Base-by-base conservation (phyloP, 2,797 vertebrate genomes). In the Lemur catta region DNA sequence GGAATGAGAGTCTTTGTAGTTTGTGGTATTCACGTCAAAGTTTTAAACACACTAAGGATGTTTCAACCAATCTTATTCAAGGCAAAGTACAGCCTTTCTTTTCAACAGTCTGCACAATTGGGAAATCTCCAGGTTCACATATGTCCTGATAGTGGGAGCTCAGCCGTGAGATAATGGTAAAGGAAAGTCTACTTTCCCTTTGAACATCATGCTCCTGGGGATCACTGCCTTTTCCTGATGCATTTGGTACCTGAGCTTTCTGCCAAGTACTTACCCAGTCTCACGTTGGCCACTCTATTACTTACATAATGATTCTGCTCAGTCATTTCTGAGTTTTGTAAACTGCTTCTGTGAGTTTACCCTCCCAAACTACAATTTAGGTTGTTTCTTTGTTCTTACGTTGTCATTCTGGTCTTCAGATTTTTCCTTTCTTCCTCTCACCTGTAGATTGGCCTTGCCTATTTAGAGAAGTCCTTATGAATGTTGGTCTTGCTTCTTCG, bases 271-370 rank as follows among this genome's bases (percentile, higher is more conserved):
- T 84, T 84, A 43, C 17, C 33, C 48, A 55, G 0, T 91, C 20
- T 78, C 33, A 46, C 13, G 30, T 87, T 91, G 61, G 38, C 14
- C 24, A 82, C 61, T 71, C n/a, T 38, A 26, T 92, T 84, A 65
- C 52, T 92, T 97, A 93, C 35, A 33, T 96, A 93, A 67, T 12
- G 26, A 74, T 65, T 41, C 46, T 24, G 1, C 74, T 38, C 67
- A 76, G 30, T 90, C 41, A 43, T 93, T 96, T 89, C 41, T 92
- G 52, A 94, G 52, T 80, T 96, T 92, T 94, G n/a, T 93, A n/a
- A 14, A 63, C 41, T 81, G 33, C 26, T 33, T 74, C 28, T 59
- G 11, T 87, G 59, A 93, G 38, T 86, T 95, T 94, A 67, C 59
- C 17, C 15, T 84, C 50, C 17, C 57, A 88, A 43, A 90, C 69